Base-by-base conservation (phyloP, 2,797 vertebrate genomes). In the Galaxias olidus region DNA sequence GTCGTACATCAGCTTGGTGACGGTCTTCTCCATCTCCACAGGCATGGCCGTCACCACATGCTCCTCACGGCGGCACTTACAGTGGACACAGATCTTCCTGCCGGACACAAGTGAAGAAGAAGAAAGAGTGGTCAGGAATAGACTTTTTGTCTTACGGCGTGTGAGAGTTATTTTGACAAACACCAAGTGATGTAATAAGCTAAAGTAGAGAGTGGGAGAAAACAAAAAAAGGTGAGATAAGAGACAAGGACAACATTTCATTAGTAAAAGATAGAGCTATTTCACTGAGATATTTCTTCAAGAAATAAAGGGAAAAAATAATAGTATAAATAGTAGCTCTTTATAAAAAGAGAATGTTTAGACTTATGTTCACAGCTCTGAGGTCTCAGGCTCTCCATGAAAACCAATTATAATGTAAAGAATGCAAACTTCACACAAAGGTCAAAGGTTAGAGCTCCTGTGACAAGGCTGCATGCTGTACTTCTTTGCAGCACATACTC, bases 21-120 rank as follows among this genome's bases (percentile, higher is more conserved):
- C 95, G 0, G 96, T 98, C 91, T 99, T 99, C 93, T 99, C 97
- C 98, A 99, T 98, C 91, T 98, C 97, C 87, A 98, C 89, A 53
- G 97, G 95, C 96, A 98, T 96, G 84, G 90, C 91, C 44, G 93
- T 96, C 83, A 96, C 95, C 72, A 94, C 94, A 93, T 98, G 98
- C 87, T 98, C 96, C 91, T 96, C 95, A 53, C 95, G 95, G 47
- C 94, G 93, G 90, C 98, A 98, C 96, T 98, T 98, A 86, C 96
- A 98, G 90, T 98, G 98, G 76, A 96, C 93, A 82, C 98, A 98
- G 90, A 98, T 98, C 91, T 99, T 99, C 91, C 98, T 99, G 82
- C 1, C 66, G 20, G 9, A 17, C 59, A 62, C 8, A 57, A 51
- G 51, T 1, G 55, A 71, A 71, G 44, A 72, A 1, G 59, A 14